A percentile compares a stretch with the other conserved stretches of the same genome.
Evolutionary conservation across 2,797 vertebrate species (phyloP).

Genomic region (Myoxocephalus aenaeus): DNA sequence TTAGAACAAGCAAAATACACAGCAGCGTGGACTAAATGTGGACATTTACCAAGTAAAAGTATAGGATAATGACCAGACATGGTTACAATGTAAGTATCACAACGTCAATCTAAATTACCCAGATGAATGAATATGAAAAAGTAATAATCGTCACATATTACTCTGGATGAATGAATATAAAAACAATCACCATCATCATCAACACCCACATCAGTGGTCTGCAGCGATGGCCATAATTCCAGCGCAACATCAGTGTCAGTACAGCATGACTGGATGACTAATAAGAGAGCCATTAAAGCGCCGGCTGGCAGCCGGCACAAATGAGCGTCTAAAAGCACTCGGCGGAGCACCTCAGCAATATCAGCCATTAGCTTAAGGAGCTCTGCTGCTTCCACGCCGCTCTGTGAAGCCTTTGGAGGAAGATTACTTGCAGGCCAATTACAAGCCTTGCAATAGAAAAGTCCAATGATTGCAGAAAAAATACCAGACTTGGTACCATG

Average conservation of each 20-base stretch:
- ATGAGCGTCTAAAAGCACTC: slow-evolving; percentile 69
- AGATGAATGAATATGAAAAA: slow-evolving; percentile 34
- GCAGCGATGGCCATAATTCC: slow-evolving; percentile 45
- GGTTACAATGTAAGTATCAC: slow-evolving; percentile 8
- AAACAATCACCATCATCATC: slow-evolving; percentile 60
- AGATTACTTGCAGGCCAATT: slow-evolving; percentile 51
- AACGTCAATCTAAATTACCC: slow-evolving; percentile 31
- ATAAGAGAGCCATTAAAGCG: slow-evolving; percentile 61
- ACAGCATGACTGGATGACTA: slow-evolving; percentile 65
- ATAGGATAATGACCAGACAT: slow-evolving; percentile 7
- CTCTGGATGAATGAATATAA: slow-evolving; percentile 40
- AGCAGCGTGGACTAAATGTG: neutral
- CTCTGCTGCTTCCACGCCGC: slow-evolving; percentile 42
- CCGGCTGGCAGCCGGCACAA: slow-evolving; percentile 56
- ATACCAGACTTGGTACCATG: neutral
- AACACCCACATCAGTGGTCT: slow-evolving; percentile 51
- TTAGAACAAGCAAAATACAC: neutral
- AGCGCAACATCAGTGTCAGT: slow-evolving; percentile 59
- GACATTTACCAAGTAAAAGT: slow-evolving; percentile 1
- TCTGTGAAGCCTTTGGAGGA: slow-evolving; percentile 39
- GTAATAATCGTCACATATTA: slow-evolving; percentile 47
- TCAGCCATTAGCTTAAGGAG: slow-evolving; percentile 69
- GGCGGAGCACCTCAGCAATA: slow-evolving; percentile 56
- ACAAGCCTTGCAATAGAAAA: slow-evolving; percentile 34
- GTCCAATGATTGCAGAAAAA: slow-evolving; percentile 2